Evolutionary conservation across 2,797 vertebrate species (phyloP).

Genomic region (Kryptopterus vitreolus): DNA sequence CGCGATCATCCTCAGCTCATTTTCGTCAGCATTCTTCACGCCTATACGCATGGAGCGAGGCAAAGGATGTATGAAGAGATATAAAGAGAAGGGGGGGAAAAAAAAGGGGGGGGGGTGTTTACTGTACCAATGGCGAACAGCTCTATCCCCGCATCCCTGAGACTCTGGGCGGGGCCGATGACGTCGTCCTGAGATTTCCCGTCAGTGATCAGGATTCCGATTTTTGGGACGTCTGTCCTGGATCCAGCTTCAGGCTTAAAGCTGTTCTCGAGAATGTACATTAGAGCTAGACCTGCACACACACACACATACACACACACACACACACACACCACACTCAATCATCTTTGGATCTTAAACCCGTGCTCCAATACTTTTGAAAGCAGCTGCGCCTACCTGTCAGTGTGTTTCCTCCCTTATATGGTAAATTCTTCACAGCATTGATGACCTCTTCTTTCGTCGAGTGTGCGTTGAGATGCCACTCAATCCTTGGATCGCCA

Average conservation of each 20-base stretch:
- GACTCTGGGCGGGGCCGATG: constrained; percentile 83
- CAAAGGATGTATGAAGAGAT: neutral
- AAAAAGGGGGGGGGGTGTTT: neutral
- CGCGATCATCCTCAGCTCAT: constrained; percentile 89
- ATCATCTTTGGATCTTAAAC: neutral
- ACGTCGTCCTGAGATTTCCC: constrained; percentile 98
- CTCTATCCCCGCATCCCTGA: constrained; percentile 88
- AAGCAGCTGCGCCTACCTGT: constrained; percentile 77
- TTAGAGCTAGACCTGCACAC: constrained; percentile 87
- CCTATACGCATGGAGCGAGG: no score
- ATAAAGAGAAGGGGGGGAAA: neutral
- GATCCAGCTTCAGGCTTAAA: constrained; percentile 91
- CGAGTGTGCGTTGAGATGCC: constrained; percentile 86
- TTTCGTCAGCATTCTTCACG: constrained; percentile 94
- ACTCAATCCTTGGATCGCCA: constrained; percentile 93
- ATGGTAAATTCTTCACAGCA: constrained; percentile 89
- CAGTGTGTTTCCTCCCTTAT: constrained; percentile 96
- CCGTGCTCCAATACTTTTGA: neutral
- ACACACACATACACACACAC: constrained; percentile 23
- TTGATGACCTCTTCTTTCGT: constrained; percentile 89
- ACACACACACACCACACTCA: constrained; percentile 14
- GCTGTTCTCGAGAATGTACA: constrained; percentile 93
- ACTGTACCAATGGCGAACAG: constrained; percentile 91
- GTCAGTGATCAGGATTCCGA: constrained; percentile 94
- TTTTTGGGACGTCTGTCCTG: constrained; percentile 86